Conservation (phyloP, 92 coral and sea anemone species). For the Parazoanthus swiftii region DNA sequence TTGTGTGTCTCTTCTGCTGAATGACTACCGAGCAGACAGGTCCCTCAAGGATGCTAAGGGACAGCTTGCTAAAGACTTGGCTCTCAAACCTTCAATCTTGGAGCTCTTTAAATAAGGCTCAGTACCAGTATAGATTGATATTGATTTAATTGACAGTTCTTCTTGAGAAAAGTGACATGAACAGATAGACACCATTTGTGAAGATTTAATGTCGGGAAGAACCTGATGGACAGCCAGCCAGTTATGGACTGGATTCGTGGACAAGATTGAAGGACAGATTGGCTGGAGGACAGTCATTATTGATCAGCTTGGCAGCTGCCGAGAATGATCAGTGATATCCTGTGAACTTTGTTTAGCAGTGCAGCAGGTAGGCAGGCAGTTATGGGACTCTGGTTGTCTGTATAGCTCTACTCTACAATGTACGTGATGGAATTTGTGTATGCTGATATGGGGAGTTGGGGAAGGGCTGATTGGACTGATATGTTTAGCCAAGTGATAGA, state of each 20-base stretch:
- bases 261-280: conserved; percentile 3
- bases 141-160: conserved; percentile 33
- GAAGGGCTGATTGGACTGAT: background rate
- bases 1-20: conserved; percentile 66
- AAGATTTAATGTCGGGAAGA: conserved; percentile 15
- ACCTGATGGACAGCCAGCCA: background rate
- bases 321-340: background rate
- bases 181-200: conserved; percentile 4
- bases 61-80: conserved; percentile 70
- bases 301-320: conserved; percentile 16
- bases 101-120: conserved; percentile 38
- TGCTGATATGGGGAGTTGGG: background rate
- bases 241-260: background rate
- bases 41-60: conserved; percentile 68
- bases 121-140: conserved; percentile 1
- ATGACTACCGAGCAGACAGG: conserved; percentile 55
- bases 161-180: conserved; percentile 7
- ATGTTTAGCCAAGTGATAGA: background rate
- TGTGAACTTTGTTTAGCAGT: conserved; percentile 24
- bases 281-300: background rate
- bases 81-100: conserved; percentile 68
- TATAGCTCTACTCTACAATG: background rate
- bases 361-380: background rate
- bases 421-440: conserved; percentile 13
- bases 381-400: background rate